A percentile compares a stretch with the other conserved stretches of the same genome.
phyloP scores from a whole-genome alignment of 2,797 vertebrate species.

The Etheostoma nigrum region DNA sequence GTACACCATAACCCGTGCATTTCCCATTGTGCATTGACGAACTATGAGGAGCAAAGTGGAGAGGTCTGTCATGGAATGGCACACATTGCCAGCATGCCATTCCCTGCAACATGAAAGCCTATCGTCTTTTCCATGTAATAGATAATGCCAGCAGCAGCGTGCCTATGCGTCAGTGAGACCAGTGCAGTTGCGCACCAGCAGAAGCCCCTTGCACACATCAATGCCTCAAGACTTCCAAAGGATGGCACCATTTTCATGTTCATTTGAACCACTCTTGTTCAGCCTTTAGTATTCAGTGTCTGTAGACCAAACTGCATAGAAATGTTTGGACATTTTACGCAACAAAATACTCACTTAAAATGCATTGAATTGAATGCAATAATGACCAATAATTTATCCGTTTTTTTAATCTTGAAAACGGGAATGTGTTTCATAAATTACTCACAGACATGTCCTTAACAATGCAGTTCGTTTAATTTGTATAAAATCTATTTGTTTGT shows the following conservation, averaged over 20 bases:
- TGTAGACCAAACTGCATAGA: background rate
- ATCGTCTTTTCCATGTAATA: slow-evolving; percentile 73
- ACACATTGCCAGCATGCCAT: slow-evolving; percentile 69
- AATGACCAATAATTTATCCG: background rate
- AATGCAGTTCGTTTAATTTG: slow-evolving; percentile 76
- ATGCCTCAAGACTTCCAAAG: slow-evolving; percentile 55
- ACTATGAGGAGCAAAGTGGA: slow-evolving; percentile 36
- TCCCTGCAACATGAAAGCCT: slow-evolving; percentile 66
- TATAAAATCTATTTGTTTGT: slow-evolving; percentile 75
- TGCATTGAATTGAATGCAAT: background rate
- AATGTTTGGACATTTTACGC: background rate
- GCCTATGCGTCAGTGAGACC: slow-evolving; percentile 59
- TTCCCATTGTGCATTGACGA: slow-evolving; percentile 42
- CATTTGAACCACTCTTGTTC: background rate
- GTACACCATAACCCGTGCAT: slow-evolving; percentile 13
- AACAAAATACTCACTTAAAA: background rate
- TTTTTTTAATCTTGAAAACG: background rate
- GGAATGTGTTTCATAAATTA: slow-evolving; percentile 19
- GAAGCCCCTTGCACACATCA: slow-evolving; percentile 23
- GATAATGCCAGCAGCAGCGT: slow-evolving; percentile 70
- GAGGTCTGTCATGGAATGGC: slow-evolving; percentile 54
- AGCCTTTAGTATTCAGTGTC: background rate
- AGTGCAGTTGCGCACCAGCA: slow-evolving; percentile 60
- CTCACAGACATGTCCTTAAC: slow-evolving; percentile 14
- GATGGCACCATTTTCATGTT: slow-evolving; percentile 75